Conservation (phyloP, 2,888 invertebrate species). For the Spodoptera picta region DNA sequence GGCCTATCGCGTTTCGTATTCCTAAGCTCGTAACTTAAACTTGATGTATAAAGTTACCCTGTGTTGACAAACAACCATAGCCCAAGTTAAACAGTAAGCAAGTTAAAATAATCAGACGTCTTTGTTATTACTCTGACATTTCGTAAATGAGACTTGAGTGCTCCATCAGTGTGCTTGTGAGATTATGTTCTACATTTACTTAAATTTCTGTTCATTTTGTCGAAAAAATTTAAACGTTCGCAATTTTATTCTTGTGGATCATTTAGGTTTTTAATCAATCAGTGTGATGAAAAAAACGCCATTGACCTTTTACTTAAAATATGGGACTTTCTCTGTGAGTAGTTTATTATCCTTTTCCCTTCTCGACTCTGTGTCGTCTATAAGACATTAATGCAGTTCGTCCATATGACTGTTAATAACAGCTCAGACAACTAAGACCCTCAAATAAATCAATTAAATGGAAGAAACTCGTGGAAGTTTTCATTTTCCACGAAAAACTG, state of each 20-base stretch:
- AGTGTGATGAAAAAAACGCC: not conserved
- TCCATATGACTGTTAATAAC: too few relatives aligned
- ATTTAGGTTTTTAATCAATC: not conserved
- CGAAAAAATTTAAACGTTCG: not conserved
- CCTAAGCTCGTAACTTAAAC: constrained; percentile 43
- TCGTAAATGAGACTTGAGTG: constrained; percentile 18
- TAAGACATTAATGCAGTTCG: too few relatives aligned
- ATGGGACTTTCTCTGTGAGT: not conserved
- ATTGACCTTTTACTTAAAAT: not conserved
- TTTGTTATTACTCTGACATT: constrained; percentile 36
- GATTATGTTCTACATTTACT: constrained; percentile 16
- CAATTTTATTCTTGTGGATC: too few relatives aligned
- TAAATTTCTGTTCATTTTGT: constrained; percentile 18
- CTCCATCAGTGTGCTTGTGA: constrained; percentile 1
- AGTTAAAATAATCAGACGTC: constrained; percentile 37
- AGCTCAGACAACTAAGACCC: too few relatives aligned
- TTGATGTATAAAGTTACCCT: constrained; percentile 46
- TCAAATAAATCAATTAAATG: too few relatives aligned
- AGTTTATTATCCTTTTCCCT: not conserved
- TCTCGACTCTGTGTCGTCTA: too few relatives aligned
- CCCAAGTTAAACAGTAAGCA: constrained; percentile 32
- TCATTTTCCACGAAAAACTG: too few relatives aligned
- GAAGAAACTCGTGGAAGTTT: too few relatives aligned
- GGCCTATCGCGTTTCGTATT: constrained; percentile 43
- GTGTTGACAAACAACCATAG: constrained; percentile 40